Evolutionary conservation across 2,888 invertebrate species (phyloP), one percentile per base, ranked within the genome.

Genomic region (Biston stratarius): DNA sequence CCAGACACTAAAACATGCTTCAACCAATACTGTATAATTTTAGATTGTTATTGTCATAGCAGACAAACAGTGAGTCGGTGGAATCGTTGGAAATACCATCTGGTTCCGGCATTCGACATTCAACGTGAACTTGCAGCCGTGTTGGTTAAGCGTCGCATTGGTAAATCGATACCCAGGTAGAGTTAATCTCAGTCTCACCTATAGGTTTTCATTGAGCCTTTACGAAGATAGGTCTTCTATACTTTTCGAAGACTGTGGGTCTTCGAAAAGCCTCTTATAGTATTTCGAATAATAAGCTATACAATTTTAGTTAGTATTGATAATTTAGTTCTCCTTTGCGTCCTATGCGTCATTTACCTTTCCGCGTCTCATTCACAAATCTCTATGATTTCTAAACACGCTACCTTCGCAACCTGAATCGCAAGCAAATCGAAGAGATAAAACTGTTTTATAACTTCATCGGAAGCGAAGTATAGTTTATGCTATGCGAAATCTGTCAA

Each of bases 351-450:
- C 53, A 45, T 57, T 36, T 64, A 48, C 57, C 69, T 65, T 74
- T 71, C 58, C 70, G 70, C 53, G 62, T 70, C 65, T 68, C n/a
- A n/a, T n/a, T n/a, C 60, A 69, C 59, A 64, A 72, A 66, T 48
- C 64, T 73, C 64, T 24, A 24, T 24, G 1, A 24, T 24, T 24
- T 73, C 73, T 61, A 55, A 59, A 62, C 61, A 53, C 67, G 75
- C 79, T 81, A 75, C 72, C 71, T 74, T 52, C 57, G 63, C 71
- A 80, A 80, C 83, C 82, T 83, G 78, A 80, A 75, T 78, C 74
- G 78, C 73, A 74, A 75, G 74, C 74, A 36, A 55, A 48, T 14
- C 59, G 48, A 62, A 24, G 76, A 75, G 74, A 72, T 70, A 58
- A 65, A 44, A 61, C 14, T 66, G 51, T 57, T 66, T 61, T 62